phyloP scores from a whole-genome alignment of 2,113 vertebrate genomes.

The Scolopax mira region DNA sequence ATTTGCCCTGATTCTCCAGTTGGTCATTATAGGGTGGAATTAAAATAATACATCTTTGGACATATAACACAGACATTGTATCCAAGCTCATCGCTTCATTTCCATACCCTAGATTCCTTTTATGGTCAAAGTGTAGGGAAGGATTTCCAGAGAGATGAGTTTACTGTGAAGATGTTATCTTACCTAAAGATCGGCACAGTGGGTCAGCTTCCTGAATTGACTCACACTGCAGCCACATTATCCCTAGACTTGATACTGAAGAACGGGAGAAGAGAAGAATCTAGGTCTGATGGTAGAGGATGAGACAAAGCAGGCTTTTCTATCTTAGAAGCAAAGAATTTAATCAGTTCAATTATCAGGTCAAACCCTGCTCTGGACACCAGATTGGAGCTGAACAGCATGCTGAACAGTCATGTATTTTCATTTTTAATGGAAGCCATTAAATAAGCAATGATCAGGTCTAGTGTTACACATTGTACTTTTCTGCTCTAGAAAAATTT shows the following conservation, averaged over 20 bases:
- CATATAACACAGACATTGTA: not conserved
- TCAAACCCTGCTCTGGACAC: not conserved
- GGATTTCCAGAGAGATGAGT: not conserved
- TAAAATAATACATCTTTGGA: not conserved
- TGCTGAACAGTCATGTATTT: not conserved
- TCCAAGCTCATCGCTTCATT: not conserved
- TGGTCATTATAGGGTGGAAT: not conserved
- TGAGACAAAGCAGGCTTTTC: not conserved
- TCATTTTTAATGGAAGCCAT: not conserved
- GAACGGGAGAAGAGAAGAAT: not conserved
- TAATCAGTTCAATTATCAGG: not conserved
- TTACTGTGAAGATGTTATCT: not conserved
- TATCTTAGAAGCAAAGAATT: not conserved
- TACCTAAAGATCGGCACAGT: not conserved
- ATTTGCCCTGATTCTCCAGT: not conserved
- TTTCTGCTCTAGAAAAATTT: not conserved
- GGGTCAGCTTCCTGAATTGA: not conserved
- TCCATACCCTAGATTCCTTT: not conserved
- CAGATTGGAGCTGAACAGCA: not conserved
- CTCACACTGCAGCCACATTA: not conserved
- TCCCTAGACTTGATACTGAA: fast-evolving
- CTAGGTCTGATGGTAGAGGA: not conserved
- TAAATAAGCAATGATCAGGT: not conserved
- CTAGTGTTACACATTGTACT: not conserved
- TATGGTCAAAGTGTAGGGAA: not conserved